A percentile compares a stretch with the other conserved stretches of the same genome.
These are phyloP conservation scores for Cheiracanthium punctorium DNA, from an alignment of 2,888 invertebrate genomes.

Conservation along the genomic window DNA sequence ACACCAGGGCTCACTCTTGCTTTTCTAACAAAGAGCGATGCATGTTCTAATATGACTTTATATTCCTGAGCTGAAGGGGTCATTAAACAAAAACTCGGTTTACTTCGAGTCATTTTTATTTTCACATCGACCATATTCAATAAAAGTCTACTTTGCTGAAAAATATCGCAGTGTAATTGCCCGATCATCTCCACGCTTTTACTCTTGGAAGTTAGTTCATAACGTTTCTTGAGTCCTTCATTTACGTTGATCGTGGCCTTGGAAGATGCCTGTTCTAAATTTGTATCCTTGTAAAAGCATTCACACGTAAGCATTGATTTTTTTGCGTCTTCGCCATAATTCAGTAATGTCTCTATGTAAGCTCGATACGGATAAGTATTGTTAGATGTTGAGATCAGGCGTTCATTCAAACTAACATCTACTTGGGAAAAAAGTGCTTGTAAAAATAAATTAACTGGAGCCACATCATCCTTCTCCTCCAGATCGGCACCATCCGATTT, in stretches of 20 bases:
- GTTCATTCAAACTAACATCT: slow-evolving; percentile 37
- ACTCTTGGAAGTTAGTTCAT: background rate
- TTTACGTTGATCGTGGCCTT: background rate
- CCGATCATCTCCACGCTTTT: slow-evolving; percentile 44
- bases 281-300: slow-evolving; percentile 23
- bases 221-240: slow-evolving; percentile 22
- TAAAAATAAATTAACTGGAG: slow-evolving; percentile 38
- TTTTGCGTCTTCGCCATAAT: slow-evolving; percentile 22
- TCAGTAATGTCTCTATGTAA: slow-evolving; percentile 38
- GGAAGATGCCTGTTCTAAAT: background rate
- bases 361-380: slow-evolving; percentile 25
- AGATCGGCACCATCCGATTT: slow-evolving; percentile 4
- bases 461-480: slow-evolving; percentile 4
- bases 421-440: slow-evolving; percentile 43
- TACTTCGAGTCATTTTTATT: slow-evolving; percentile 31
- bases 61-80: background rate
- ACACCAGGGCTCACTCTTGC: slow-evolving; percentile 28
- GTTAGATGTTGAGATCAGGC: slow-evolving; percentile 5
- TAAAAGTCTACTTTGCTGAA: slow-evolving; percentile 12
- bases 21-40: slow-evolving; percentile 30
- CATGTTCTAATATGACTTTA: slow-evolving; percentile 24
- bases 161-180: slow-evolving; percentile 22
- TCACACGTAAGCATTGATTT: slow-evolving; percentile 10
- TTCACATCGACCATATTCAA: slow-evolving; percentile 34
- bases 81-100: slow-evolving; percentile 32